Evolutionary conservation across 2,888 invertebrate species (phyloP).

Genomic region (Amphipoea oculea): DNA sequence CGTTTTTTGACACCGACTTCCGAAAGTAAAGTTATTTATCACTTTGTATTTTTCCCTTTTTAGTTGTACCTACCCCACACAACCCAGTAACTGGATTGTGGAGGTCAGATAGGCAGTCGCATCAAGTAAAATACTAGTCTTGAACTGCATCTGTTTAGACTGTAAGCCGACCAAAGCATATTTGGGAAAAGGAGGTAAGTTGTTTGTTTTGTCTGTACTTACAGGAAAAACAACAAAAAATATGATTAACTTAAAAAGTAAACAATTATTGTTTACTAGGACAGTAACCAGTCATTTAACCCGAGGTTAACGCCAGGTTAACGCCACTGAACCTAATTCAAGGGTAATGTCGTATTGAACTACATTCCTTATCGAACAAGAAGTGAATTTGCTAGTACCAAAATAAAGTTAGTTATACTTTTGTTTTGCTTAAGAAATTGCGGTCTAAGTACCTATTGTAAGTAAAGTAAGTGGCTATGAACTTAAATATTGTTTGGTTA

Average conservation of each 20-base stretch:
- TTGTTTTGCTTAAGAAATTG: neutral
- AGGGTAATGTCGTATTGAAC: slow-evolving; percentile 33
- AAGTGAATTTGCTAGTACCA: slow-evolving; percentile 3
- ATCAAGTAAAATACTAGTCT: neutral
- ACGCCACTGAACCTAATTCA: slow-evolving; percentile 39
- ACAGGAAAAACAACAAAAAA: neutral
- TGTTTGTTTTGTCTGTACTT: neutral
- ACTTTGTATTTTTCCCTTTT: no score
- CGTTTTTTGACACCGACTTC: no score
- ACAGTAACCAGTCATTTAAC: slow-evolving; percentile 22
- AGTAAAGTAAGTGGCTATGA: neutral
- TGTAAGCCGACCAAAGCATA: neutral
- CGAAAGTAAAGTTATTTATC: no score
- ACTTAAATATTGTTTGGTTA: neutral
- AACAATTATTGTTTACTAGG: slow-evolving; percentile 10
- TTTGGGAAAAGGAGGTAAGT: neutral
- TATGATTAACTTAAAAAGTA: neutral
- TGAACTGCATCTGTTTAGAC: neutral
- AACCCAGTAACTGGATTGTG: neutral
- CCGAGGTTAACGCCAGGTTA: slow-evolving; percentile 36
- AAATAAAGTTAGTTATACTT: slow-evolving; percentile 5
- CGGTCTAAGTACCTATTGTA: neutral
- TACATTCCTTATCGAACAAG: slow-evolving; percentile 33
- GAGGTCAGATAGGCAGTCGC: neutral
- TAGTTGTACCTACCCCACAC: no score